Percentiles rank a stretch among this genome's conserved stretches.
Evolutionary conservation across 2,797 vertebrate genomes (phyloP).

Genomic region (Dipus sagitta): DNA sequence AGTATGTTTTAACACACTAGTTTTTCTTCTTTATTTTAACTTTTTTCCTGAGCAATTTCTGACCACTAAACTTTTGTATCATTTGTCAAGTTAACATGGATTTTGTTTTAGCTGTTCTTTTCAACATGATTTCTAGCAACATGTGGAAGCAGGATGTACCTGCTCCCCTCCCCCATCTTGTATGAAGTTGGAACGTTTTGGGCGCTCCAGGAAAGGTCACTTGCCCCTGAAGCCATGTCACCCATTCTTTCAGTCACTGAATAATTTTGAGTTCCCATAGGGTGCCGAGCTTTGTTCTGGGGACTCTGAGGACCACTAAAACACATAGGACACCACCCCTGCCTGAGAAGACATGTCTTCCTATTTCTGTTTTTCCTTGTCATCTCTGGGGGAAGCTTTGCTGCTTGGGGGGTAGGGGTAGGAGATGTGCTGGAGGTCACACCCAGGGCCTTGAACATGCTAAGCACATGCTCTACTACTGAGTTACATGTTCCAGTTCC

Average conservation of each 20-base stretch:
- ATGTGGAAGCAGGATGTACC: not conserved
- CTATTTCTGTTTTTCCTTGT: not conserved
- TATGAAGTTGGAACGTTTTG: not conserved
- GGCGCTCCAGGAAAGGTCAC: not conserved
- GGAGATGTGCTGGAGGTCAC: not conserved
- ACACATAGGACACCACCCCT: too few relatives aligned
- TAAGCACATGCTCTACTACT: not conserved
- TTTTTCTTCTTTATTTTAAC: not conserved
- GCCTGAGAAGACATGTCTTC: not conserved
- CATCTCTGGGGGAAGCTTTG: not conserved
- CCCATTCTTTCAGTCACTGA: not conserved
- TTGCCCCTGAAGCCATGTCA: not conserved
- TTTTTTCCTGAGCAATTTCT: slow-evolving; percentile 29
- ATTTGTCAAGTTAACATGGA: not conserved
- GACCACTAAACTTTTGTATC: not conserved
- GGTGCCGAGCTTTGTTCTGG: not conserved
- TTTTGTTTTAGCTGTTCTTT: not conserved
- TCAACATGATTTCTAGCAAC: not conserved
- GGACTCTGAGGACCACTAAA: not conserved
- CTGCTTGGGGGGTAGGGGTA: not conserved
- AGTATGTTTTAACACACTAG: not conserved
- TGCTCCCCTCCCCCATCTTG: not conserved
- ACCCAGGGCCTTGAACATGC: not conserved
- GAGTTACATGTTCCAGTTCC: not conserved
- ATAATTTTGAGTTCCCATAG: not conserved